Percentiles rank a stretch among this genome's conserved stretches.
Evolutionary conservation across 2,888 invertebrate species (phyloP).

Genomic region (Eueremaeus valkanovi): DNA sequence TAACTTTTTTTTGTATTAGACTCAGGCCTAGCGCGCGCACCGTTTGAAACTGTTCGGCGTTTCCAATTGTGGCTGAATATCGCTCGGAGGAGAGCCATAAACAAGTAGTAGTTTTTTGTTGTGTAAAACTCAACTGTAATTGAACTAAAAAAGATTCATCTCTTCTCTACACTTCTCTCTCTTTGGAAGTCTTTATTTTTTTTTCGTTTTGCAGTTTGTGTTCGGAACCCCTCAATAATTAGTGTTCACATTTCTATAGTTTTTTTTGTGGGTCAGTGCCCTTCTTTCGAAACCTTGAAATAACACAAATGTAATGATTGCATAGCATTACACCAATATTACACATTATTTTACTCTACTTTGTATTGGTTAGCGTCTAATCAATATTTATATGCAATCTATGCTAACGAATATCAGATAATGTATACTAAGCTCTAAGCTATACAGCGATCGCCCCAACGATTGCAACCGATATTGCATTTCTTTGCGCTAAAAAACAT

Average conservation of each 20-base stretch:
- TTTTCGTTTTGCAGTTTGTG: too few species aligned
- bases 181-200: too few species aligned
- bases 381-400: too few species aligned
- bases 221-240: too few species aligned
- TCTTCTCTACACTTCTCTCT: too few species aligned
- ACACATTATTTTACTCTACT: neutral
- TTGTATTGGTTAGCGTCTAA: too few species aligned
- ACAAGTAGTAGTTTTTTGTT: neutral
- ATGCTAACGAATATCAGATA: too few species aligned
- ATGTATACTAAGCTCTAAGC: too few species aligned
- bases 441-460: neutral
- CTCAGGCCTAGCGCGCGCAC: neutral
- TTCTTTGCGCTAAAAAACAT: neutral
- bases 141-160: constrained; percentile 9
- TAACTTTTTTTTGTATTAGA: neutral
- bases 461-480: neutral
- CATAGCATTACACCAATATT: neutral
- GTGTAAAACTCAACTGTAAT: neutral
- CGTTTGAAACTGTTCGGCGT: neutral
- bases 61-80: neutral
- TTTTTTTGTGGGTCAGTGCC: constrained; percentile 18
- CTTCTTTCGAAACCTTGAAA: neutral
- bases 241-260: neutral
- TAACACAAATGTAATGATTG: neutral
- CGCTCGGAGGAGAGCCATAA: neutral